Evolutionary conservation across 2,113 vertebrate genomes (phyloP), one percentile per base, ranked within the genome.

Genomic region (Hippopotamus amphibius): DNA sequence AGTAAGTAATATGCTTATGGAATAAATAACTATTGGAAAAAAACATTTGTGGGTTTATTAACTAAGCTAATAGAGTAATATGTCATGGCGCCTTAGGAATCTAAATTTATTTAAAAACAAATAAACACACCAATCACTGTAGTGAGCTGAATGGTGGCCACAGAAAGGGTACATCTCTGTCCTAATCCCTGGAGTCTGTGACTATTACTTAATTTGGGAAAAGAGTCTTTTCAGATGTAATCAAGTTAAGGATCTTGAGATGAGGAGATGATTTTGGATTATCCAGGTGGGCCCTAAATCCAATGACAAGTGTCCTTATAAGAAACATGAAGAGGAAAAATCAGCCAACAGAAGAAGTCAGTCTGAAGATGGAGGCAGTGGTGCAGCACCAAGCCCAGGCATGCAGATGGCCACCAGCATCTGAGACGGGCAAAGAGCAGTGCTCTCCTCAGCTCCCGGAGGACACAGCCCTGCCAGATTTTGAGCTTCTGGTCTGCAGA

Each of bases 21-120:
- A 93, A 93, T 74, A 95, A 81, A 55, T 79, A 96, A 80, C 14
- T 72, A 76, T 11, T 79, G 6, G 48, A 83, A 84, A 87, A 88
- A 72, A 1, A 63, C 59, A 59, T 82, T 24, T 94, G 59, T 94
- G 59, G 6, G 11, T 50, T 85, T 83, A 88, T 77, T 93, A 68
- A 92, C 57, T 69, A 10, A 92, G 41, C 15, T 83, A 66, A 61
- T 55, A 3, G 7, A 85, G 7, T 46, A 77, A 53, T 10, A 46
- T 48, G 59, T 71, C 4, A 46, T 41, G 59, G 7, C 5, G 65
- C 24, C 48, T 90, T 69, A 66, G 41, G 50, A 15, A 43, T 74
- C 24, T 92, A 90, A 72, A 63, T 69, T 19, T 77, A 57, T 74
- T 84, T 61, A 79, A 79, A 87, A 61, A 81, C 21, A 63, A 59